Evolutionary conservation across 1,140 invertebrate species (phyloP), one percentile per base, ranked within the genome.

Genomic region (Diachasma alloeum): DNA sequence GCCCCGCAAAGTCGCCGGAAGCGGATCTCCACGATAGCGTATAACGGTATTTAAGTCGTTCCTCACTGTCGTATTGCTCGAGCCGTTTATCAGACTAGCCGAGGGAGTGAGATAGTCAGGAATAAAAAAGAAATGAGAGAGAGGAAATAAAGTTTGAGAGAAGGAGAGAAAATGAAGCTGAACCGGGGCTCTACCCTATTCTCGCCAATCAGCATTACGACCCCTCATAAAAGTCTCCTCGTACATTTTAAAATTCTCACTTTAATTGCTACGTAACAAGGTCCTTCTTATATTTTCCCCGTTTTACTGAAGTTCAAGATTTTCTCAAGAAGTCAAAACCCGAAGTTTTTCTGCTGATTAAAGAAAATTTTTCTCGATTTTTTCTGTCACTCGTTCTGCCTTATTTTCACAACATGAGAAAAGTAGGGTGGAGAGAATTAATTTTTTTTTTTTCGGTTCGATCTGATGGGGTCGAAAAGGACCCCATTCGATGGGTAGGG

Each of bases 51-150:
- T 63, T 63, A 63, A 63, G 59, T 63, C 59, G 59, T 63, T 26
- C 59, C 24, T 63, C 59, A 63, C 59, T 63, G 59, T 63, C 59
- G 59, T 63, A 63, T 63, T 63, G 59, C 59, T 19, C 19, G 24
- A 63, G 59, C 59, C 19, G 59, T 63, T 63, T 63, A 63, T 63
- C 59, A 63, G 59, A 72, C 42, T 36, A 46, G 74, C 11, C n/a
- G 56, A 24, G 59, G 8, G 39, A 68, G 42, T 6, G 71, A 72
- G 79, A 44, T 4, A 42, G 39, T 6, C 10, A 11, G 72, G 72
- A 68, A 78, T 44, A 72, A 76, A 71, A 67, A 78, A n/a, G 48
- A 31, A 48, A 56, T 31, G 31, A 53, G 76, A 74, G 59, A 70
- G 48, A 4, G 31, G 69, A 77, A 19, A 53, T 53, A 53, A 19